Conservation (phyloP, 2,797 vertebrate species). For the Capromys pilorides region DNA sequence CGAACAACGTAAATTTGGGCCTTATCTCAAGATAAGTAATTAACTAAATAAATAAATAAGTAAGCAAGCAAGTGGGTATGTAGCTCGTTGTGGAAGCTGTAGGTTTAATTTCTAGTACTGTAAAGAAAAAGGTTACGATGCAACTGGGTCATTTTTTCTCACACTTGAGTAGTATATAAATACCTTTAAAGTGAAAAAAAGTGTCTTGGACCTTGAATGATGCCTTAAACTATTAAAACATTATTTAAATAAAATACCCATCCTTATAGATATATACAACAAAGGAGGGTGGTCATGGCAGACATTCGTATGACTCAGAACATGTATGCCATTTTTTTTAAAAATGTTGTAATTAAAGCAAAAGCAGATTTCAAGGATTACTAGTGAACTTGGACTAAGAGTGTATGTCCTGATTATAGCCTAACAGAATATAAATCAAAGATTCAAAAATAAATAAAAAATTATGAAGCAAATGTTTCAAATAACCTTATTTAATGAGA, state of each 20-base stretch:
- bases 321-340: not conserved
- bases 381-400: conserved; percentile 2
- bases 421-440: conserved; percentile 33
- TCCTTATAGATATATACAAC: not conserved
- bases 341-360: conserved; percentile 27
- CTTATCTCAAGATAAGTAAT: not conserved
- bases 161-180: conserved; percentile 1
- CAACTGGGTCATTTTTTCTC: conserved; percentile 1
- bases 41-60: no score
- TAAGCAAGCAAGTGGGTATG: no score
- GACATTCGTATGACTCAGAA: not conserved
- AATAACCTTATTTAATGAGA: conserved; percentile 59
- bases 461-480: conserved; percentile 34
- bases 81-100: not conserved
- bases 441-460: not conserved
- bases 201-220: not conserved
- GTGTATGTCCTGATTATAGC: not conserved
- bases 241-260: conserved; percentile 37
- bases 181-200: conserved; percentile 32
- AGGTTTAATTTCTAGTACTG: not conserved
- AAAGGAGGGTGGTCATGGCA: not conserved
- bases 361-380: conserved; percentile 21
- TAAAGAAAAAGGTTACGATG: conserved; percentile 39
- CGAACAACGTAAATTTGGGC: not conserved
- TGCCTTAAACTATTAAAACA: conserved; percentile 13